Base-by-base conservation (phyloP, 2,888 invertebrate species). In the Mythimna loreyi region DNA sequence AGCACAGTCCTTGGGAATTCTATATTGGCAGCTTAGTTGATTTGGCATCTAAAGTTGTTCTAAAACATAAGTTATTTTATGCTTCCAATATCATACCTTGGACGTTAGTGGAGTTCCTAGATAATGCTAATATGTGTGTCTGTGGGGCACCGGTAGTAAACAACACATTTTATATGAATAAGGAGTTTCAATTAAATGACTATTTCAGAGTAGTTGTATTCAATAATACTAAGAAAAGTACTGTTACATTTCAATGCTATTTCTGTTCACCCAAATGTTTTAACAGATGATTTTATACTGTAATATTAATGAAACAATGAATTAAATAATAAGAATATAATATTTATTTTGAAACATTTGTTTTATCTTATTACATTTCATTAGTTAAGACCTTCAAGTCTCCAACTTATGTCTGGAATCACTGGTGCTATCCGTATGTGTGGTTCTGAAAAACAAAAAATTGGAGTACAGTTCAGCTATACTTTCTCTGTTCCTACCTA, bases 351-450 rank as follows among this genome's bases (percentile, higher is more conserved):
- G 28, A 30, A 73, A 40, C 8, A 40, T 21, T 60, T 55, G n/a
- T 62, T 67, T 57, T 75, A 57, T 28, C 66, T 62, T 83, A 65
- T 47, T 53, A 49, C 21, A 75, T 58, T 36, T 67, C 23, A 45
- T 60, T 86, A 92, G 75, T 88, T 93, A 74, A 93, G 94, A 84
- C 92, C 92, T 76, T 96, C 96, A 68, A 97, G 91, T 85, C 96
- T 96, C 97, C 97, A 97, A 77, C 93, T 94, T n/a, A 95, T 86
- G 28, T 96, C 92, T 85, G 92, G 93, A 64, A 96, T 89, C 45
- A 96, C 93, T 30, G 97, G 97, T 65, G 97, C 96, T 87, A 96
- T 96, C 83, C 96, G 93, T 78, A 97, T 90, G 75, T 96, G 94
- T 16, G 97, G 96, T 85, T 96, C 97, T 97, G 94, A 79, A 96